Conservation (phyloP, 2,113 vertebrate species). For the Meleagris gallopavo region DNA sequence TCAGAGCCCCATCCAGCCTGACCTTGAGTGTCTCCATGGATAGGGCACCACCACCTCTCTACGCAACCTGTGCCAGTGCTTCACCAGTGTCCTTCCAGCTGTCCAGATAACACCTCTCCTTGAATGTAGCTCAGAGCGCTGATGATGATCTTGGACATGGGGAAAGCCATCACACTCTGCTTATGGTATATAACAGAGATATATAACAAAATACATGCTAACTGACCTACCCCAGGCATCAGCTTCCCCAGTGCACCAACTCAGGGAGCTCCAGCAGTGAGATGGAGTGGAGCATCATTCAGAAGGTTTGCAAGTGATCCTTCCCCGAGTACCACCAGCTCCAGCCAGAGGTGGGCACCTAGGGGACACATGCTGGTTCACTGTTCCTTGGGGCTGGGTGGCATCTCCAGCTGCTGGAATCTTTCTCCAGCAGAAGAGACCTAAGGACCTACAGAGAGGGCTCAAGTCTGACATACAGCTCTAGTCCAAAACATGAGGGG, state of each 20-base stretch:
- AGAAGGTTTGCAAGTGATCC: not conserved
- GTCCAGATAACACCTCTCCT: not conserved
- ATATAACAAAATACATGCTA: not conserved
- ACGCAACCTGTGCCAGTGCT: no score
- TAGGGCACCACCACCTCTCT: no score
- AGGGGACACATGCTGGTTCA: not conserved
- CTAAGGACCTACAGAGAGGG: not conserved
- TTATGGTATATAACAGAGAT: not conserved
- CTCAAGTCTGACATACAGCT: not conserved
- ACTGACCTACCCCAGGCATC: not conserved
- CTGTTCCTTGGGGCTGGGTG: not conserved
- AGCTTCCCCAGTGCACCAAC: not conserved
- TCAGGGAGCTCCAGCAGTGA: not conserved
- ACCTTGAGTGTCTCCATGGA: no score
- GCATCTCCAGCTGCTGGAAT: not conserved
- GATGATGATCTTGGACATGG: not conserved
- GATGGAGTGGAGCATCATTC: not conserved
- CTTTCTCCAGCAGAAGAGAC: not conserved
- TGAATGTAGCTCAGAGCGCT: not conserved
- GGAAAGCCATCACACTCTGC: not conserved
- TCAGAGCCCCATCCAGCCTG: no score
- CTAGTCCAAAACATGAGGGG: not conserved
- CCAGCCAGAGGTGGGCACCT: not conserved
- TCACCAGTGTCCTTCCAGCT: not conserved
- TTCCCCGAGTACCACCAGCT: not conserved